A percentile compares a stretch with the other conserved stretches of the same genome.
These are phyloP conservation scores for Stylophora pistillata DNA, from an alignment of 64 coral and sea anemone genomes.

Conservation along the genomic window DNA sequence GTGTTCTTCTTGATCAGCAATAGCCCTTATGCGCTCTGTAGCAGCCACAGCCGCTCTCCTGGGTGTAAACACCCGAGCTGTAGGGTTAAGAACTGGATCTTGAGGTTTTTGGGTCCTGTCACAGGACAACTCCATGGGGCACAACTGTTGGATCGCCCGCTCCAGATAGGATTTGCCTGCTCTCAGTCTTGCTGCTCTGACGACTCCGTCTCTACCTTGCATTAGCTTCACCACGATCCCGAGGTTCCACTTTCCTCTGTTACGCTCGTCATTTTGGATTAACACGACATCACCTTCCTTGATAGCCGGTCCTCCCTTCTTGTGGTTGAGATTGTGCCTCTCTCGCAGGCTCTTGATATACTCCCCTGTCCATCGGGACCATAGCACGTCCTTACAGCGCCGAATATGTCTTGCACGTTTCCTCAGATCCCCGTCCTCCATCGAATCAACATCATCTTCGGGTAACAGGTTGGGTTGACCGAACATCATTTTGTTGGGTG, in stretches of 20 bases:
- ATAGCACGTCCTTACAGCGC: neutral
- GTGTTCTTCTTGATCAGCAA: no score
- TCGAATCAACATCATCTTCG: neutral
- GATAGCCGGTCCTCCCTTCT: neutral
- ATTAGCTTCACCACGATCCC: constrained; percentile 5
- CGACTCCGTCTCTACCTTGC: no score
- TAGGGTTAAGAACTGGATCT: no score
- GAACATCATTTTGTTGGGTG: neutral
- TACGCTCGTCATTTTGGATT: constrained; percentile 12
- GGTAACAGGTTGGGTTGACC: constrained; percentile 6
- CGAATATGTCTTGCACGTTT: constrained; percentile 3
- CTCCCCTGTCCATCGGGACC: constrained; percentile 12
- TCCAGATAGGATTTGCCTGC: no score
- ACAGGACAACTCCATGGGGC: no score
- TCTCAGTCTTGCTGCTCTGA: no score
- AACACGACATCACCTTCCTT: constrained; percentile 15
- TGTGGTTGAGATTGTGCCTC: constrained; percentile 9
- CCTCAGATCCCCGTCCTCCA: neutral
- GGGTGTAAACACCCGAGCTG: no score
- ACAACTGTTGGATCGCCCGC: no score
- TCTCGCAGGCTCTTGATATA: constrained; percentile 10
- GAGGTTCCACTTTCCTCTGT: constrained; percentile 29
- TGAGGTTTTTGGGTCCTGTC: no score
- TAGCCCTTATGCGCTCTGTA: no score
- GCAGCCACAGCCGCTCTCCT: no score